phyloP scores from a whole-genome alignment of 2,888 invertebrate species.

The Empis stercorea region DNA sequence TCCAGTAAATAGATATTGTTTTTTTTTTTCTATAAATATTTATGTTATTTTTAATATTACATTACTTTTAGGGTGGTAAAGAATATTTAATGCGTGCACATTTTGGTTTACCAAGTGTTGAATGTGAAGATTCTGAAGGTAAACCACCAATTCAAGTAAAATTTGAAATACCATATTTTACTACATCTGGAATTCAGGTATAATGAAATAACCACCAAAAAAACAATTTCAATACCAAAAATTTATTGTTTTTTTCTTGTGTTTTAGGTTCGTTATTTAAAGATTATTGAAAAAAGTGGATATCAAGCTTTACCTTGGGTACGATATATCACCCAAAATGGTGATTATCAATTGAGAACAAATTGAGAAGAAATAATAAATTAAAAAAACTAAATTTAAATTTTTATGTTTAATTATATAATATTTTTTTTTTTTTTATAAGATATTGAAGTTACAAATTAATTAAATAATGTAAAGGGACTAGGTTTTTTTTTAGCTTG shows the following conservation, averaged over 20 bases:
- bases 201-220: too few species aligned
- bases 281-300: slow-evolving; percentile 98
- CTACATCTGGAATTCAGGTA: slow-evolving; percentile 96
- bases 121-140: slow-evolving; percentile 86
- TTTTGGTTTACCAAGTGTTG: slow-evolving; percentile 92
- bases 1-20: slow-evolving; percentile 42
- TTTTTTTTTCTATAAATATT: not conserved
- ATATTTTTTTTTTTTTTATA: not conserved
- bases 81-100: slow-evolving; percentile 97
- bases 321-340: slow-evolving; percentile 98
- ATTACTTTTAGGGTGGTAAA: slow-evolving; percentile 80
- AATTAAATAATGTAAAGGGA: too few species aligned
- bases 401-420: not conserved
- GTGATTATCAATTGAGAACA: slow-evolving; percentile 94
- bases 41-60: not conserved
- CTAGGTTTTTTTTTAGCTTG: too few species aligned
- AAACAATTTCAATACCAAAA: too few species aligned
- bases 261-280: slow-evolving; percentile 68
- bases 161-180: slow-evolving; percentile 98
- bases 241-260: too few species aligned
- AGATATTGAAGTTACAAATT: too few species aligned
- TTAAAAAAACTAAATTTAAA: not conserved
- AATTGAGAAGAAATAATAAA: too few species aligned
- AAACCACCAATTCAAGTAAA: slow-evolving; percentile 97
- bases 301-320: slow-evolving; percentile 99